Conservation (phyloP, 2,113 vertebrate genomes). For the Puffinus mauretanicus region DNA sequence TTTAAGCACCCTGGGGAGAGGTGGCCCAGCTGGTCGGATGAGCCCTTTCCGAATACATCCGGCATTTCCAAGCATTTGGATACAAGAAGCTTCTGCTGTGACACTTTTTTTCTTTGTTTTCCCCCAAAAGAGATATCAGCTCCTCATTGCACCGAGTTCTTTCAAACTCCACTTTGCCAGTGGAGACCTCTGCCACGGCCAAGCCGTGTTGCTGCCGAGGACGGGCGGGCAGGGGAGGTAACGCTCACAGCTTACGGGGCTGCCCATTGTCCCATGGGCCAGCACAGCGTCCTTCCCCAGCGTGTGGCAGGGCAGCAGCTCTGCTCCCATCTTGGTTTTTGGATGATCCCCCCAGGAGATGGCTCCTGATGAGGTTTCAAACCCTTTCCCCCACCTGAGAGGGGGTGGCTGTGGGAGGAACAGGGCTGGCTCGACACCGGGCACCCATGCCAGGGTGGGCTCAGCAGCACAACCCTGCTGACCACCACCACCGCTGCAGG, state of each 20-base stretch:
- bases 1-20: background rate
- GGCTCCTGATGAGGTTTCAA: background rate
- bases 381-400: background rate
- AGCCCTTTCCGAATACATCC: fast-evolving
- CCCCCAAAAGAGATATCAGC: background rate
- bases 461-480: background rate
- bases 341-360: background rate
- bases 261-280: fast-evolving
- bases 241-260: background rate
- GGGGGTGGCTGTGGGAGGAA: background rate
- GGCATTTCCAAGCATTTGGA: background rate
- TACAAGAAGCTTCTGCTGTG: background rate
- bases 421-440: fast-evolving
- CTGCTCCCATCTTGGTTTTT: background rate
- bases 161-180: background rate
- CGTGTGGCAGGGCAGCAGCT: fast-evolving
- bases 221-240: fast-evolving
- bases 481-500: background rate
- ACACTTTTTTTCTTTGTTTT: background rate
- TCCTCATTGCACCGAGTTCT: background rate
- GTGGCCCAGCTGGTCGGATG: background rate
- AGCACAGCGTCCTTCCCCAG: background rate
- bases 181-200: background rate
- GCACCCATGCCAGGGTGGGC: background rate
- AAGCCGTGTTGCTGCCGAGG: background rate